phyloP scores from a whole-genome alignment of 1,140 invertebrate genomes.

The Stegodyphus dumicola region DNA sequence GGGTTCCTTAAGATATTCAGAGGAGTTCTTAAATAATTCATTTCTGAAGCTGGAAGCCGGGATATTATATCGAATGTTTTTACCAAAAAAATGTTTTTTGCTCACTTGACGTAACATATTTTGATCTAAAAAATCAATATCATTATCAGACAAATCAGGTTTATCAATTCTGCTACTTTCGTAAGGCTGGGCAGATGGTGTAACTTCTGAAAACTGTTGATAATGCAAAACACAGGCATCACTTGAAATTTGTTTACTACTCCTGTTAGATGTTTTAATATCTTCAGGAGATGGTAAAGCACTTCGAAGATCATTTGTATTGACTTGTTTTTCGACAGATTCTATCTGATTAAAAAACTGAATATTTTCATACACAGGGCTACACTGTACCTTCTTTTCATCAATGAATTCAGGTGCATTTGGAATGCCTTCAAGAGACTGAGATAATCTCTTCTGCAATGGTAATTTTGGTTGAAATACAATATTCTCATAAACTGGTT shows the following conservation, averaged over 20 bases:
- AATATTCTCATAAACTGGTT: constrained; percentile 60
- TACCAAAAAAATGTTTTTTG: constrained; percentile 51
- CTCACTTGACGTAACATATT: constrained; percentile 47
- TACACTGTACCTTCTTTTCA: neutral
- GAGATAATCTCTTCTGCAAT: constrained; percentile 64
- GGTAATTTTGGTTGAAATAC: constrained; percentile 38
- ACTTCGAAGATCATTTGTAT: neutral
- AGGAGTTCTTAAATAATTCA: neutral
- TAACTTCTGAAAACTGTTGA: too few relatives aligned
- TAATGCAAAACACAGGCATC: too few relatives aligned
- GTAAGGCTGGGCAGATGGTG: too few relatives aligned
- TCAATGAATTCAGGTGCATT: constrained; percentile 65
- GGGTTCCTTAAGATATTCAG: neutral
- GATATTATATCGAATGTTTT: constrained; percentile 4
- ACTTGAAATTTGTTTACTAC: too few relatives aligned
- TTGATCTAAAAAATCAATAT: constrained; percentile 51
- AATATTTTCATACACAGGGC: constrained; percentile 54
- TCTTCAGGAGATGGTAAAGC: neutral
- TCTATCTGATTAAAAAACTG: constrained; percentile 17
- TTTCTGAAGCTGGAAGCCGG: neutral
- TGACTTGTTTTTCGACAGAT: neutral
- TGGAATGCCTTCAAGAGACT: constrained; percentile 76
- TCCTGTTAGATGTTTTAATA: neutral
- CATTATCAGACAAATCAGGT: constrained; percentile 63
- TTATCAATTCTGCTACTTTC: neutral